Evolutionary conservation across 2,113 vertebrate species (phyloP), one percentile per base, ranked within the genome.

Genomic region (Oncorhynchus keta): DNA sequence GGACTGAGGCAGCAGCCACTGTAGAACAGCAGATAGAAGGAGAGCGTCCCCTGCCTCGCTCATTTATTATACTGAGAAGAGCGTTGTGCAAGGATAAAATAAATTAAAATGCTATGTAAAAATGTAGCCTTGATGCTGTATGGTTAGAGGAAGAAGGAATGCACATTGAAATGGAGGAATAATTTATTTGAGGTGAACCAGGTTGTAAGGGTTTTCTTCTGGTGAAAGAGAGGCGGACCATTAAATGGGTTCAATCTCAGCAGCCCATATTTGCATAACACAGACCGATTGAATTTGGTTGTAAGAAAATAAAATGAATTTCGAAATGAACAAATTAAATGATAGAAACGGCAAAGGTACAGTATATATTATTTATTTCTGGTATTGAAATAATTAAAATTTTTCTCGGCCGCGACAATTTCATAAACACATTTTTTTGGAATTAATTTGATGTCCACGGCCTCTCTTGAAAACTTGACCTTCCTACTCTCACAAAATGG

Each of bases 111-210:
- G 80, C 78, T 68, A 61, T 83, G 80, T 89, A 90, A 92, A 93
- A 93, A 90, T 83, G 84, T 90, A 92, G 89, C 92, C 91, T 93
- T 94, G 92, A 93, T 93, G 89, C 85, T 51, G 61, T 67, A 20
- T 59, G 49, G 70, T 82, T 84, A 84, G 85, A 79, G 88, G 87
- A 84, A 91, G 30, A 87, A 62, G 77, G 84, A 80, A 90, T 78
- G 68, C 84, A 89, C 81, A 83, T 69, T 90, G n/a, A 73, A 75
- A 86, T 86, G 85, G 86, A 13, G 1, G 49, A 16, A 39, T 39
- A 7, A 8, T 39, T 39, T 22, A 7, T 24, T 64, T 64, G 79
- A 84, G 79, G 79, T 90, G 61, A 88, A 88, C 84, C 77, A 82
- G 82, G 82, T 89, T 24, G 24, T 24, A 24, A 24, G 24, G 24